A percentile compares a stretch with the other conserved stretches of the same genome.
Evolutionary conservation across 2,113 vertebrate species (phyloP).

Genomic region (Plecotus auritus): DNA sequence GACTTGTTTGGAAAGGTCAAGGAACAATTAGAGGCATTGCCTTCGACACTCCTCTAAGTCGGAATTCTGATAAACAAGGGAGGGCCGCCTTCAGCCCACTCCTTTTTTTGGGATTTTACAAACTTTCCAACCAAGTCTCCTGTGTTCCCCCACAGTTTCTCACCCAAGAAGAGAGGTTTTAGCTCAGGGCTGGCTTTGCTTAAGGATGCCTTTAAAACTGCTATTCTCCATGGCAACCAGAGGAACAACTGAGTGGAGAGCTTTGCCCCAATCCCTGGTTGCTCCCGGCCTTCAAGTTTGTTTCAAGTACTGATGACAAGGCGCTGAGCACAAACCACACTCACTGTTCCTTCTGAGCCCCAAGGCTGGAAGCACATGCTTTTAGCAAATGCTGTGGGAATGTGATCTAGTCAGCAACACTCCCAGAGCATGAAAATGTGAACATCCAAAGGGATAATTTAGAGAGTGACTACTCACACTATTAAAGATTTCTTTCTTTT

Average conservation of each 20-base stretch:
- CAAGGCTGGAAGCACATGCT: not conserved
- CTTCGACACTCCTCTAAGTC: too few relatives aligned
- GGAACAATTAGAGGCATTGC: too few relatives aligned
- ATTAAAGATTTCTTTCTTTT: not conserved
- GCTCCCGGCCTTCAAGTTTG: not conserved
- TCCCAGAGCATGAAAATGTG: not conserved
- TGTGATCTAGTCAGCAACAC: not conserved
- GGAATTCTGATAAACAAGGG: too few relatives aligned
- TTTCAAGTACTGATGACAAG: slow-evolving; percentile 1
- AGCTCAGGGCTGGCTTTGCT: slow-evolving; percentile 13
- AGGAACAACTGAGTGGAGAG: not conserved
- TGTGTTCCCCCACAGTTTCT: not conserved
- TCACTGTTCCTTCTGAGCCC: not conserved
- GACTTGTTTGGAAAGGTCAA: too few relatives aligned
- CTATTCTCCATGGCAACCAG: slow-evolving; percentile 44
- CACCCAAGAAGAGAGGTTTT: slow-evolving; percentile 5
- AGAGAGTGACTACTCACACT: not conserved
- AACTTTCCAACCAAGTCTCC: too few relatives aligned
- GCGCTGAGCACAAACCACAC: not conserved
- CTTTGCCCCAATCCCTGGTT: not conserved
- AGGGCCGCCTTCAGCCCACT: too few relatives aligned
- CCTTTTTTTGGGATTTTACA: too few relatives aligned
- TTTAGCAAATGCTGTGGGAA: not conserved
- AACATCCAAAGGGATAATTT: not conserved
- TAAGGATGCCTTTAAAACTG: slow-evolving; percentile 28